These are phyloP conservation scores for Drosophila gunungcola DNA, from an alignment of 1,140 invertebrate genomes.

Conservation along the genomic window DNA sequence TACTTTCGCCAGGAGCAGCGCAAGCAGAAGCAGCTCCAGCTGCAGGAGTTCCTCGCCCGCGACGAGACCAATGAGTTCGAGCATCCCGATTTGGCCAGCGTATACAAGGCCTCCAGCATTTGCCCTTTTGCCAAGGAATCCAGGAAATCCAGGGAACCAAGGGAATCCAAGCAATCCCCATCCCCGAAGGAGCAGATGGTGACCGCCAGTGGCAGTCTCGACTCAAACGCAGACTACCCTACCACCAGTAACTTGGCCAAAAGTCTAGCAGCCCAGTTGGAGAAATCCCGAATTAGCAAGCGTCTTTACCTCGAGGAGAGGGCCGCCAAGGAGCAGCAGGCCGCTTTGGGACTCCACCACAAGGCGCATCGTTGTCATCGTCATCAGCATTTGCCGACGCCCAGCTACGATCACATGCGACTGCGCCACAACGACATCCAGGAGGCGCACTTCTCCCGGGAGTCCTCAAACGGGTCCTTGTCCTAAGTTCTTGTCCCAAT, in stretches of 20 bases:
- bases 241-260: no score
- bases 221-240: background rate
- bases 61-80: constrained; percentile 61
- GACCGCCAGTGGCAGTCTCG: background rate
- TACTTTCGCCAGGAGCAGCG: constrained; percentile 32
- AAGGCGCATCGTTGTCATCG: background rate
- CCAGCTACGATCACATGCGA: constrained; percentile 4
- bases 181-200: no score
- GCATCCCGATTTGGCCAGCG: constrained; percentile 42
- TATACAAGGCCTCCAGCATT: constrained; percentile 45
- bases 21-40: constrained; percentile 40
- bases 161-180: background rate
- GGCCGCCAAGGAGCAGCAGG: background rate
- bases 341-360: background rate
- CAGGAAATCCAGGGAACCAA: background rate
- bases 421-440: constrained; percentile 33
- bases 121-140: background rate
- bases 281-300: no score
- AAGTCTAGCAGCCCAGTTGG: no score
- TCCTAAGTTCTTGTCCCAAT: background rate
- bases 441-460: constrained; percentile 24
- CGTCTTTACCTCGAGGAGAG: background rate
- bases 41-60: constrained; percentile 57
- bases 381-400: background rate
- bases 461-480: background rate